Percentiles rank a stretch among this genome's conserved stretches.
Evolutionary conservation across 2,888 invertebrate species (phyloP).

Genomic region (Bembecia ichneumoniformis): DNA sequence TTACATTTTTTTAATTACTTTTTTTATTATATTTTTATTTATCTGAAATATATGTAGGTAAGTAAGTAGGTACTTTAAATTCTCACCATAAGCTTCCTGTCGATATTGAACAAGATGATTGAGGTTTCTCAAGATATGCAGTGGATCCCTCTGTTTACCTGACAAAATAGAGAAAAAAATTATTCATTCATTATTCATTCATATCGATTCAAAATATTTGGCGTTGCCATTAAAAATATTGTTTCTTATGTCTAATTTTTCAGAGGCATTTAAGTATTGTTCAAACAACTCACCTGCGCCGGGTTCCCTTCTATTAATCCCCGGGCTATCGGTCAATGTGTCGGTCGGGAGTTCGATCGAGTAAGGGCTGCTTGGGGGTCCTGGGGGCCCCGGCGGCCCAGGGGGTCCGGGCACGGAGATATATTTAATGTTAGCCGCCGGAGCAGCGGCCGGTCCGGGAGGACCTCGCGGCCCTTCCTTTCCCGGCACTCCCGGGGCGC

Average conservation of each 20-base stretch:
- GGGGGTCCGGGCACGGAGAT: conserved; percentile 83
- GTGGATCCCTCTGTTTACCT: conserved; percentile 57
- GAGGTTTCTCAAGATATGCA: conserved; percentile 53
- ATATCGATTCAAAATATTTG: background rate
- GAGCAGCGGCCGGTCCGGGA: conserved; percentile 73
- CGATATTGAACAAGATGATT: conserved; percentile 54
- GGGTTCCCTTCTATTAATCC: conserved; percentile 45
- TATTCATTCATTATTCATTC: background rate
- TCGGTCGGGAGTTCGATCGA: conserved; percentile 43
- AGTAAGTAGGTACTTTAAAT: conserved; percentile 4
- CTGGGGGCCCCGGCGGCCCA: conserved; percentile 55
- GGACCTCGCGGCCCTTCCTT: conserved; percentile 76
- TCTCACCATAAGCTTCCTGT: conserved; percentile 47
- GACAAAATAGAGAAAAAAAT: conserved; percentile 4
- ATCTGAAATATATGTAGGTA: too few relatives aligned
- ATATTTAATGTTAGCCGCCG: conserved; percentile 72
- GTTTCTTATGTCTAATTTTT: too few relatives aligned
- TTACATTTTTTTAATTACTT: too few relatives aligned
- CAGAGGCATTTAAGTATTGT: background rate
- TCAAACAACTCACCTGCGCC: conserved; percentile 29
- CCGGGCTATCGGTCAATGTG: conserved; percentile 57
- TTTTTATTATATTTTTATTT: too few relatives aligned
- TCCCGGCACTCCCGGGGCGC: conserved; percentile 61
- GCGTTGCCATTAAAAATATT: too few relatives aligned
- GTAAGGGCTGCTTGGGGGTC: conserved; percentile 8